Evolutionary conservation across 2,888 invertebrate species (phyloP).

Genomic region (Tipula unca): DNA sequence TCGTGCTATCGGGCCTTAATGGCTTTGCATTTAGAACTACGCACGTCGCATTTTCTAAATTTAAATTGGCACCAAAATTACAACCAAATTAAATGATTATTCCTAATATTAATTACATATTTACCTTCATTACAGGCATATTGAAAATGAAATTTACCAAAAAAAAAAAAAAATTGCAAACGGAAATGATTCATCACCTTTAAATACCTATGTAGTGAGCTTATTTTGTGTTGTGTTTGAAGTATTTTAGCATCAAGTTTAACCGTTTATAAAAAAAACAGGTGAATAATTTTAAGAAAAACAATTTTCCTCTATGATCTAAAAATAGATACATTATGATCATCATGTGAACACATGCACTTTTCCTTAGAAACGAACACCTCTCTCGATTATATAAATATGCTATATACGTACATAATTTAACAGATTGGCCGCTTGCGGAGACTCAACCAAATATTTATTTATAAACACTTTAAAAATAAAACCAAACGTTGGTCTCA

Average conservation of each 20-base stretch:
- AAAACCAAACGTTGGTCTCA: conserved; percentile 8
- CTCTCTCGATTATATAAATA: too few species aligned
- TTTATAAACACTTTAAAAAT: not conserved
- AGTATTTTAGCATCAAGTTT: not conserved
- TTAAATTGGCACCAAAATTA: not conserved
- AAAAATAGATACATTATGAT: not conserved
- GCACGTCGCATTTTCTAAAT: not conserved
- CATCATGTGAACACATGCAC: not conserved
- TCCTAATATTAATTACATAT: not conserved
- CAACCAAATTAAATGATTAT: not conserved
- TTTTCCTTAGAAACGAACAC: not conserved
- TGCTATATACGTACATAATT: not conserved
- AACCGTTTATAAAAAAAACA: not conserved
- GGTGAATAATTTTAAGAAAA: conserved; percentile 14
- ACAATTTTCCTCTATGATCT: not conserved
- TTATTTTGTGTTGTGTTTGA: not conserved
- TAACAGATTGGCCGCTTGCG: not conserved
- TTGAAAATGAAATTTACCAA: not conserved
- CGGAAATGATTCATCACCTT: not conserved
- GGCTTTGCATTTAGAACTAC: too few species aligned
- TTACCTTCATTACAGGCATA: not conserved
- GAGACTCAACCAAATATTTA: not conserved
- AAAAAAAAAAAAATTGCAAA: not conserved
- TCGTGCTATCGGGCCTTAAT: not conserved
- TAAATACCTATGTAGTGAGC: not conserved